Evolutionary conservation across 2,797 vertebrate genomes (phyloP).

Genomic region (Synaphobranchus kaupii): DNA sequence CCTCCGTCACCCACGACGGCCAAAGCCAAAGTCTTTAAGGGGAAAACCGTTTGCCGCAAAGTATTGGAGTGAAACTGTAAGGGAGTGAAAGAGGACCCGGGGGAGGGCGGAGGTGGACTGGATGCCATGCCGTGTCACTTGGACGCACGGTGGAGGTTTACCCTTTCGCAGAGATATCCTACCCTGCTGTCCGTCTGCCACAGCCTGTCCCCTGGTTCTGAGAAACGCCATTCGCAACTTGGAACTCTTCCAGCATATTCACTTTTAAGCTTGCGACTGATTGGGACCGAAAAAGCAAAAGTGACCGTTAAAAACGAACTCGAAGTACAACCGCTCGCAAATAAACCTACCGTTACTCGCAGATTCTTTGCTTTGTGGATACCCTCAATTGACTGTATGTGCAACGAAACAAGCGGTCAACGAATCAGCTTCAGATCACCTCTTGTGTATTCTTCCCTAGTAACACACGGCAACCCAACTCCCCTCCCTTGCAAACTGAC

Average conservation of each 20-base stretch:
- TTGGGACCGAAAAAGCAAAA: background rate
- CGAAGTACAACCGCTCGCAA: background rate
- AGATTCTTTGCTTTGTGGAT: background rate
- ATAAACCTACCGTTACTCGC: background rate
- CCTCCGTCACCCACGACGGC: background rate
- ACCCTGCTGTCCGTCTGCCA: conserved; percentile 52
- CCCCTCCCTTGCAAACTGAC: background rate
- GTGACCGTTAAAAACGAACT: background rate
- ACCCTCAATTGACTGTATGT: background rate
- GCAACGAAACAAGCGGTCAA: background rate
- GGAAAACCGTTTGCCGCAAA: conserved; percentile 48
- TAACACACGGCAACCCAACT: background rate
- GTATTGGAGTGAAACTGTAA: conserved; percentile 47
- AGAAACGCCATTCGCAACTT: conserved; percentile 63
- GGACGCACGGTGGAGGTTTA: conserved; percentile 61
- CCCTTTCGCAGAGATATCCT: conserved; percentile 70
- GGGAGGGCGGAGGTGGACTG: background rate
- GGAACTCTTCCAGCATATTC: background rate
- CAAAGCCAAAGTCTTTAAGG: background rate
- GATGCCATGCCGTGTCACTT: conserved; percentile 57
- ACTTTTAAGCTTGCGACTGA: background rate
- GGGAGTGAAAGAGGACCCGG: conserved; percentile 23
- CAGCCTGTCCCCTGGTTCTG: conserved; percentile 61
- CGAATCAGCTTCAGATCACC: background rate
- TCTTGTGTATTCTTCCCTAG: background rate